Conservation (phyloP, 2,113 vertebrate species). For the Coryphaenoides rupestris region DNA sequence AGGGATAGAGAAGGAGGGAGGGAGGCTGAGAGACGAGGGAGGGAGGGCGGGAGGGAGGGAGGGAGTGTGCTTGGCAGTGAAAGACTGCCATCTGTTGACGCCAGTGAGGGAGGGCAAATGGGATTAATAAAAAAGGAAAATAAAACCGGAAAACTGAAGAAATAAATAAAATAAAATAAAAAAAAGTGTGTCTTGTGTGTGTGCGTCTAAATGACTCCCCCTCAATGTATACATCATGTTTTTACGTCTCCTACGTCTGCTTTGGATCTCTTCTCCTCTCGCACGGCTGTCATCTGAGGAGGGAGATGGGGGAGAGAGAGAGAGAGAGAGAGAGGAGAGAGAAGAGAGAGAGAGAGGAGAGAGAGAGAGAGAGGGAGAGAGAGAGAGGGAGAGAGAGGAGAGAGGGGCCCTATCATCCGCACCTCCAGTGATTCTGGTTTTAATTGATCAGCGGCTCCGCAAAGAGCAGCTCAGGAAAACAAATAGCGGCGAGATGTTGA, state of each 20-base stretch:
- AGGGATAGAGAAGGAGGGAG: background rate
- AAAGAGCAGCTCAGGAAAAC: conserved; percentile 58
- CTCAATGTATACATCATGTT: too few relatives aligned
- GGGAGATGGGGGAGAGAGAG: too few relatives aligned
- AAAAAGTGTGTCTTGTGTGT: too few relatives aligned
- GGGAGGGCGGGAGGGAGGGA: background rate
- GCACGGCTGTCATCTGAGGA: too few relatives aligned
- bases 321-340: too few relatives aligned
- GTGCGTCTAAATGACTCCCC: conserved; percentile 23
- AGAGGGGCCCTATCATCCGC: too few relatives aligned
- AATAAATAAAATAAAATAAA: background rate
- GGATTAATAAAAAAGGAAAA: background rate
- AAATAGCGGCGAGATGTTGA: conserved; percentile 71
- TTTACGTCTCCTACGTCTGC: too few relatives aligned
- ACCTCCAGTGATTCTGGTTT: conserved; percentile 55
- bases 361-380: conserved; percentile 30
- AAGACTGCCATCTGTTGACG: conserved; percentile 79
- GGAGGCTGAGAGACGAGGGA: background rate
- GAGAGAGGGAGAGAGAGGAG: conserved; percentile 40
- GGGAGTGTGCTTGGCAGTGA: conserved; percentile 47
- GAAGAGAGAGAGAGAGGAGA: too few relatives aligned
- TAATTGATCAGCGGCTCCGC: conserved; percentile 69
- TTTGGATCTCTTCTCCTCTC: too few relatives aligned
- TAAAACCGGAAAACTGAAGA: too few relatives aligned
- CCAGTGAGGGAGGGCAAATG: conserved; percentile 12